Conservation (phyloP, 2,888 invertebrate species). For the Agrotis ipsilon region DNA sequence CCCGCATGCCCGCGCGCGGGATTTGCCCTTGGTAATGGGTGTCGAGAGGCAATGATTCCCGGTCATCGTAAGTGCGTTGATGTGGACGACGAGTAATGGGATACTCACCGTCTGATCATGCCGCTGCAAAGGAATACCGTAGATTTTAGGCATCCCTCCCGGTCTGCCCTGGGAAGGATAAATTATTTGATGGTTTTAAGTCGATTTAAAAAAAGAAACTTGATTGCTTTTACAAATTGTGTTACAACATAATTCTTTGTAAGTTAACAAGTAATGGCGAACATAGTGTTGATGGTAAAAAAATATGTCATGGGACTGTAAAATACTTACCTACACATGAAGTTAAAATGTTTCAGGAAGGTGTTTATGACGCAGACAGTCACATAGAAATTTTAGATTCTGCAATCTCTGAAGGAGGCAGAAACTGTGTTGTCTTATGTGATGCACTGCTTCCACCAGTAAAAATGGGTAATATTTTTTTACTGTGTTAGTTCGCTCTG, state of each 20-base stretch:
- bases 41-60: too few relatives aligned
- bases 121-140: too few relatives aligned
- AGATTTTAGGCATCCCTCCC: too few relatives aligned
- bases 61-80: too few relatives aligned
- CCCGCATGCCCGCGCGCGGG: too few relatives aligned
- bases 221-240: neutral
- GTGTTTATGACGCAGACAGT: constrained; percentile 93
- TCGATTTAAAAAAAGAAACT: too few relatives aligned
- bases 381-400: constrained; percentile 92
- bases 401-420: constrained; percentile 92
- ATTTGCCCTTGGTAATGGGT: too few relatives aligned
- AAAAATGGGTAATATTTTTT: constrained; percentile 89
- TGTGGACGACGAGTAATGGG: too few relatives aligned
- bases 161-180: too few relatives aligned
- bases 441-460: constrained; percentile 93
- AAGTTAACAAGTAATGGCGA: too few relatives aligned
- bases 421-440: constrained; percentile 92
- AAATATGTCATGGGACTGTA: constrained; percentile 76
- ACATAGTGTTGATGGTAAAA: constrained; percentile 68
- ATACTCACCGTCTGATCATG: too few relatives aligned
- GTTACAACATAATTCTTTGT: neutral
- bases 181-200: neutral
- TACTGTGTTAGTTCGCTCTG: neutral
- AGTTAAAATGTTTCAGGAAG: constrained; percentile 87
- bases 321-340: neutral